Base-by-base conservation (phyloP, 2,888 invertebrate genomes). In the Neoascia interrupta region DNA sequence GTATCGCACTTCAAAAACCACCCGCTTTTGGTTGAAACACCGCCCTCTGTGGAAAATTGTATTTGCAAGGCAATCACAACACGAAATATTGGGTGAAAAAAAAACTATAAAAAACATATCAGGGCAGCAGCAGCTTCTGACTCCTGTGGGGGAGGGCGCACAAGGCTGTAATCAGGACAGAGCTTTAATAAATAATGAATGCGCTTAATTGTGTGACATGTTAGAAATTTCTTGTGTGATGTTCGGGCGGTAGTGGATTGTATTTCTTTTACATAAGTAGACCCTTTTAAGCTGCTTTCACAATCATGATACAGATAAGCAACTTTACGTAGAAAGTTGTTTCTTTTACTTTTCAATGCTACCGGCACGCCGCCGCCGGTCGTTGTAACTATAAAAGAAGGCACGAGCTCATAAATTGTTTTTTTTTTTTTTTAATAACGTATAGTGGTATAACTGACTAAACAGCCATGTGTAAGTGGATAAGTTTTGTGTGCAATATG, bases 141-240 rank as follows among this genome's bases (percentile, higher is more conserved):
- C 26, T 8, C 31, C 31, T 4, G 31, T 31, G 4, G 34, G 26
- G 13, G 26, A 16, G 34, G 45, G 51, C 19, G 53, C 60, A 61
- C 61, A 23, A 36, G 19, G 47, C 39, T 47, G 23, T 53, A 19
- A 49, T 5, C 37, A 21, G 36, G 31, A 45, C 28, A 36, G 36
- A 45, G 39, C 37, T 63, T 74, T 61, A 63, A 63, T 70, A 63
- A 75, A 75, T 53, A 53, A 63, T 70, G 70, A 75, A 75, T 53
- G 58, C 51, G 63, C 63, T 75, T 63, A 69, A 75, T 75, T 75
- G 51, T 63, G 56, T 51, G 56, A 69, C 63, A 56, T 69, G 54
- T 54, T n/a, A 36, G n/a, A n/a, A n/a, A n/a, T n/a, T n/a, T n/a
- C n/a, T n/a, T n/a, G n/a, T n/a, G n/a, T n/a, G n/a, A n/a, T n/a